Evolutionary conservation across 2,888 invertebrate species (phyloP), one percentile per base, ranked within the genome.

Genomic region (Sabatieria punctata): DNA sequence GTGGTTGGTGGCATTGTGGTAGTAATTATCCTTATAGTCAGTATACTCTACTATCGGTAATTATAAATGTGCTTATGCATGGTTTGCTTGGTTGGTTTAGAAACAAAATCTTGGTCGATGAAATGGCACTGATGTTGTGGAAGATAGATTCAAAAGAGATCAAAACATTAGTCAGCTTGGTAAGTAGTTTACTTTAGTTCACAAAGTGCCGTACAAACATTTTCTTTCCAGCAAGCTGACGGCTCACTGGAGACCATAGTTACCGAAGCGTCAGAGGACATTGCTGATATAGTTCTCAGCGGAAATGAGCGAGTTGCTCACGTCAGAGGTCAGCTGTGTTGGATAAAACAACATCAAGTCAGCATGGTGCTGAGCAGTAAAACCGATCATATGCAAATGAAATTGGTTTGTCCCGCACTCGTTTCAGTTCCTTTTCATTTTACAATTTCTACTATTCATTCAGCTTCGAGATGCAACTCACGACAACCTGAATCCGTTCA

Each of bases 221-320:
- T 36, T 4, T 41, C 25, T 18, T 36, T 37, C 2, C 27, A 45
- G 45, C 45, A 40, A 18, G 27, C 39, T 21, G 45, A 43, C 4
- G 43, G 43, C 15, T 47, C 47, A 15, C 23, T 40, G 38, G 22
- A n/a, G 6, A 47, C 47, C 11, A 37, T 47, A 11, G 15, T 30
- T 2, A 47, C 43, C 8, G 42, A 43, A 13, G 38, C 43, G 22
- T 47, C 47, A 15, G 47, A 47, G 2, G 47, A 47, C 39, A 33
- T 47, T 2, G 47, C 47, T n/a, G 42, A 47, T 25, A 47, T 47
- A 22, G 47, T 47, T 15, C 30, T 47, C 19, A 43, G 21, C 22
- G 47, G 47, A 2, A 37, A 47, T 30, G 47, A 47, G 19, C 22
- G 47, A 2, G 38, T 38, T 19, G 47, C 39, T 23, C 43, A 43